Evolutionary conservation across 2,888 invertebrate species (phyloP).

Genomic region (Drosophila ezoana): DNA sequence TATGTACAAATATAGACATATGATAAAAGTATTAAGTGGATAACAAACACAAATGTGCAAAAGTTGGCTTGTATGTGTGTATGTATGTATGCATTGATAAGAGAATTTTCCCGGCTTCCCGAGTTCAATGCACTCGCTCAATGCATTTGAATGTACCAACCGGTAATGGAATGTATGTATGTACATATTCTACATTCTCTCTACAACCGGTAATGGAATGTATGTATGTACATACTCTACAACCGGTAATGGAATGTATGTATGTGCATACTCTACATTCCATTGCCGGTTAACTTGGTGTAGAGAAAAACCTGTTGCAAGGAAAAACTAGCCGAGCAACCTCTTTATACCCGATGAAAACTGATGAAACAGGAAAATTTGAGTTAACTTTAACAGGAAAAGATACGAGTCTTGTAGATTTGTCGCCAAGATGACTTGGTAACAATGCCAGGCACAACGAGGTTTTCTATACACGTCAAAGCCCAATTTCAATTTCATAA

Average conservation of each 20-base stretch:
- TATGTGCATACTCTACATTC: background rate
- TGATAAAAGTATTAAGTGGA: background rate
- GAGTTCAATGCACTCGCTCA: constrained; percentile 4
- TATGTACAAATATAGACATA: background rate
- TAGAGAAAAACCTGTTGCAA: constrained; percentile 4
- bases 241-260: too few relatives aligned
- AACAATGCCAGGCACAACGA: constrained; percentile 25
- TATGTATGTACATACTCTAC: too few relatives aligned
- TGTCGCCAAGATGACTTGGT: constrained; percentile 21
- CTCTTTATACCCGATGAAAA: background rate
- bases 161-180: background rate
- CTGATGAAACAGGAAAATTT: too few relatives aligned
- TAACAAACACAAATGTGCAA: background rate
- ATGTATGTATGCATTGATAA: too few relatives aligned
- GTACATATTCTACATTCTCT: background rate
- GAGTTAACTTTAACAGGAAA: background rate
- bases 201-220: background rate
- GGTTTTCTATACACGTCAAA: background rate
- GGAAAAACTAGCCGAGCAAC: background rate
- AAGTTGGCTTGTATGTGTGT: background rate
- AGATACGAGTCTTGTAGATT: background rate
- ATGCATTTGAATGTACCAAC: background rate
- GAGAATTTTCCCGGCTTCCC: background rate
- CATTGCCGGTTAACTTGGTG: background rate
- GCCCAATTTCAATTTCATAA: constrained; percentile 22